phyloP scores from a whole-genome alignment of 2,888 invertebrate genomes.

The Orchesella flavescens region DNA sequence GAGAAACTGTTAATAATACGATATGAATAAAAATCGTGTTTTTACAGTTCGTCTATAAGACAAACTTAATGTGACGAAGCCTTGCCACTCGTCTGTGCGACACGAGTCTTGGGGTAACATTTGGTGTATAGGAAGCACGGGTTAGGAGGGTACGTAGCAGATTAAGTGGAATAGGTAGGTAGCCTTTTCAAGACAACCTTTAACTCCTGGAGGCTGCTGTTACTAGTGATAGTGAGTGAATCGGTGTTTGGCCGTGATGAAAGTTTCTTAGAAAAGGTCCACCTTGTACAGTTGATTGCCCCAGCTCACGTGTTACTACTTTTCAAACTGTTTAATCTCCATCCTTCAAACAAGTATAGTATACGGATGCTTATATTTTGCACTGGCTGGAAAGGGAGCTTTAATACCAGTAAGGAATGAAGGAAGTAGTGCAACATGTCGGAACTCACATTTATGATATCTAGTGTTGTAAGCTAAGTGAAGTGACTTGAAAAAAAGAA shows the following conservation, averaged over 20 bases:
- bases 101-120: slow-evolving; percentile 59
- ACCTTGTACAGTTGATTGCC: slow-evolving; percentile 26
- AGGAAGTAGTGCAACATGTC: slow-evolving; percentile 59
- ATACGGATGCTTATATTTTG: neutral
- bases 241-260: neutral
- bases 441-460: neutral
- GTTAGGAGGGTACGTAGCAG: slow-evolving; percentile 64
- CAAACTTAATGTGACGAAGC: neutral
- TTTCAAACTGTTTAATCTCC: neutral
- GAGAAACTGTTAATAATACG: neutral
- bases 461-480: neutral
- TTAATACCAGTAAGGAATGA: slow-evolving; percentile 4
- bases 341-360: neutral
- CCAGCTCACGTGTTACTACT: slow-evolving; percentile 22
- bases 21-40: slow-evolving; percentile 9
- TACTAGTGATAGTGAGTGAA: slow-evolving; percentile 17
- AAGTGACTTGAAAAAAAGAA: slow-evolving; percentile 6
- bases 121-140: slow-evolving; percentile 66
- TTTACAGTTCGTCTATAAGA: slow-evolving; percentile 3
- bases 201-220: neutral
- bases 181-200: slow-evolving; percentile 10
- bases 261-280: neutral
- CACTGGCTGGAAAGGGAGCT: slow-evolving; percentile 24
- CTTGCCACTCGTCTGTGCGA: slow-evolving; percentile 26
- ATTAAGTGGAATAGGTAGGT: slow-evolving; percentile 12